These are phyloP conservation scores for Gasteruption jaculator DNA, from an alignment of 2,888 invertebrate genomes.

Conservation along the genomic window DNA sequence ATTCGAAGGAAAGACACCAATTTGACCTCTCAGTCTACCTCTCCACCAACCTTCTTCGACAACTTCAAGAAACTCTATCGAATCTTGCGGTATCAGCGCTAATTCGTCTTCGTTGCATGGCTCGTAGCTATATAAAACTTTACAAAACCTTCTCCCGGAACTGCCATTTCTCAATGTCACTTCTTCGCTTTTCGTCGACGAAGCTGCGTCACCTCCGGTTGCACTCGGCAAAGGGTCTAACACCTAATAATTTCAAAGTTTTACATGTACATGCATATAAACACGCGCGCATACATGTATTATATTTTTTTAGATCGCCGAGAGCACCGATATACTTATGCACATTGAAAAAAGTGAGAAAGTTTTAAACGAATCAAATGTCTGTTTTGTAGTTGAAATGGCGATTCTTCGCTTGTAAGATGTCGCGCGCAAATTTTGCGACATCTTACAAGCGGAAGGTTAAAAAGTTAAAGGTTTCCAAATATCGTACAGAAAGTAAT, in stretches of 20 bases:
- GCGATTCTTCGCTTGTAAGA: too few species aligned
- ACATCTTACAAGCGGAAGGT: too few species aligned
- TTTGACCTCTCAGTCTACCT: constrained; percentile 73
- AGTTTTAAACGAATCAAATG: constrained; percentile 6
- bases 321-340: too few species aligned
- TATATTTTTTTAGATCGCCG: not conserved
- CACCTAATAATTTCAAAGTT: constrained; percentile 28
- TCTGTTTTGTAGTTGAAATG: too few species aligned
- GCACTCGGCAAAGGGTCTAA: constrained; percentile 28
- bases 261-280: not conserved
- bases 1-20: constrained; percentile 95
- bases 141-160: constrained; percentile 63
- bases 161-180: constrained; percentile 41
- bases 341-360: not conserved
- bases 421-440: too few species aligned
- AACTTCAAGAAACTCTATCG: constrained; percentile 86
- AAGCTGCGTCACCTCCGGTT: constrained; percentile 24
- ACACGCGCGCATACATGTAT: not conserved
- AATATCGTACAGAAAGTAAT: too few species aligned
- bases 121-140: constrained; percentile 85
- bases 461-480: too few species aligned
- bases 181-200: constrained; percentile 33
- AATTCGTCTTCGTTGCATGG: constrained; percentile 94
- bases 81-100: constrained; percentile 79
- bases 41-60: constrained; percentile 94